A percentile compares a stretch with the other conserved stretches of the same genome.
These are phyloP conservation scores for Ophion slaviceki DNA, from an alignment of 2,888 invertebrate species.

Conservation along the genomic window DNA sequence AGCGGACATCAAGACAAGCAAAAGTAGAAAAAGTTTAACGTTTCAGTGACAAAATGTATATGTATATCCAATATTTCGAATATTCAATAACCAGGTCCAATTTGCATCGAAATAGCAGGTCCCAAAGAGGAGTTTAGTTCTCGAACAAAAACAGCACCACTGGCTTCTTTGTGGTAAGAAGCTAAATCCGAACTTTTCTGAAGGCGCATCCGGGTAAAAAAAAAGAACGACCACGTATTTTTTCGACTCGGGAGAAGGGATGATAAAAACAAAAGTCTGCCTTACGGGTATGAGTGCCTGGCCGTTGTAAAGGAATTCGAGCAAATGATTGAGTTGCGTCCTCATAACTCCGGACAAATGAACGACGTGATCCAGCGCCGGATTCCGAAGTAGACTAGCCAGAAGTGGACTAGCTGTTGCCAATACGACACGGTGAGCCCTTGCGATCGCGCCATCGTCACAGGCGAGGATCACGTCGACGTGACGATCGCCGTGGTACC, in stretches of 20 bases:
- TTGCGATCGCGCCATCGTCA: slow-evolving; percentile 92
- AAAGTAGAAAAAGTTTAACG: too few species aligned
- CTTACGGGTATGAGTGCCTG: slow-evolving; percentile 92
- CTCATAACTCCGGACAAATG: slow-evolving; percentile 93
- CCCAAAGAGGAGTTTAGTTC: too few species aligned
- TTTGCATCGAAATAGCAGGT: too few species aligned
- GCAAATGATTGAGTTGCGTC: slow-evolving; percentile 91
- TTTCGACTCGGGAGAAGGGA: not conserved
- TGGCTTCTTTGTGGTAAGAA: too few species aligned
- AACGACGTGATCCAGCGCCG: slow-evolving; percentile 86
- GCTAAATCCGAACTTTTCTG: not conserved
- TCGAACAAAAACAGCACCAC: too few species aligned
- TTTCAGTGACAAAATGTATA: too few species aligned
- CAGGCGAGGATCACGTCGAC: slow-evolving; percentile 94
- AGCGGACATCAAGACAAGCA: too few species aligned
- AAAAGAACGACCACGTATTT: not conserved
- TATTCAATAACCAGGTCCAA: too few species aligned
- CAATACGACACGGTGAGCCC: slow-evolving; percentile 93
- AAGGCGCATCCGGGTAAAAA: not conserved
- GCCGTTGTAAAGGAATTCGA: slow-evolving; percentile 94
- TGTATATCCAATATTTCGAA: too few species aligned
- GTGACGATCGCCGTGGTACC: slow-evolving; percentile 94
- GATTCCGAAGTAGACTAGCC: slow-evolving; percentile 85
- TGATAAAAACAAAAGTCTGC: not conserved
- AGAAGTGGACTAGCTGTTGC: slow-evolving; percentile 94